Evolutionary conservation across 1,140 invertebrate genomes (phyloP).

Genomic region (Gerris buenoi): DNA sequence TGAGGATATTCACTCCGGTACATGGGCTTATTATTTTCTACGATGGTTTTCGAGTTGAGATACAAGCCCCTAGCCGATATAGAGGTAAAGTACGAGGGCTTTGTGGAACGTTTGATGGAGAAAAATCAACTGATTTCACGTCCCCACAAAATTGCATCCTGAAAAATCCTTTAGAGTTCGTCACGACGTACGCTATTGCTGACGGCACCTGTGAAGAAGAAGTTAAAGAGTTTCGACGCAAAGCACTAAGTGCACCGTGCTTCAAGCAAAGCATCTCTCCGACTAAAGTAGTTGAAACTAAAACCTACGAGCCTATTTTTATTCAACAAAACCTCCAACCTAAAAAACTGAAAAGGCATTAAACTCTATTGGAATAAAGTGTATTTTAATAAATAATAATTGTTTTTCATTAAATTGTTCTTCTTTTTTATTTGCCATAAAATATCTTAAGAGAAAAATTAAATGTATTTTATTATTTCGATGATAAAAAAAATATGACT

Average conservation of each 20-base stretch:
- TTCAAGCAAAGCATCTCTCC: conserved; percentile 14
- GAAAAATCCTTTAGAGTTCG: conserved; percentile 35
- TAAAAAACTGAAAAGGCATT: too few relatives aligned
- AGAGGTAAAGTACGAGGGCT: conserved; percentile 39
- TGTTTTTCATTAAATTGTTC: too few relatives aligned
- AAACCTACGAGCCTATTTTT: too few relatives aligned
- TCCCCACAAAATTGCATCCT: conserved; percentile 39
- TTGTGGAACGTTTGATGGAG: conserved; percentile 44
- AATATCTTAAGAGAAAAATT: too few relatives aligned
- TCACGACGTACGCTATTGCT: conserved; percentile 37
- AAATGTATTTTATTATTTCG: too few relatives aligned
- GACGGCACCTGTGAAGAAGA: conserved; percentile 29
- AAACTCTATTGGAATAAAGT: too few relatives aligned
- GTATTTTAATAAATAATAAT: too few relatives aligned
- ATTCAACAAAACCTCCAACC: too few relatives aligned
- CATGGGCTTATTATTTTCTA: conserved; percentile 9
- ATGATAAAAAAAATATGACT: too few relatives aligned
- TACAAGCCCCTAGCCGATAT: conserved; percentile 29
- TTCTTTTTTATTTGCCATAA: too few relatives aligned
- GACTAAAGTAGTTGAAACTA: too few relatives aligned
- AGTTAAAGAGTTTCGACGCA: conserved; percentile 26
- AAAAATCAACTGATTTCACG: conserved; percentile 38
- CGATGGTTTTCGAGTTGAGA: conserved; percentile 7
- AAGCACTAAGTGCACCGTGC: conserved; percentile 28
- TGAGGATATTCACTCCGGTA: not conserved